Base-by-base conservation (phyloP, 1,140 invertebrate genomes). In the Parasteatoda tepidariorum region DNA sequence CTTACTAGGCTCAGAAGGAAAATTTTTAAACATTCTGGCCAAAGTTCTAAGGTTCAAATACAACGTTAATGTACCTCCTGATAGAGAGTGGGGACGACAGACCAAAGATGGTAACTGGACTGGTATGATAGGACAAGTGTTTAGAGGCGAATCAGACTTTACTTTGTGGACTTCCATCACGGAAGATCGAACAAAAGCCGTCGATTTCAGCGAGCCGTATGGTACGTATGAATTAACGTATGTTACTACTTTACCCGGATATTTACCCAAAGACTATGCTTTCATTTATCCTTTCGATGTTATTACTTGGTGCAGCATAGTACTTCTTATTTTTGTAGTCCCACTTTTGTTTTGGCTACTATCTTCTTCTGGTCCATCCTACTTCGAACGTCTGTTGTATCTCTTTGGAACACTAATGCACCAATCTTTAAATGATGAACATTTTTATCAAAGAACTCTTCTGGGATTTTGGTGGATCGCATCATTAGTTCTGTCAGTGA, bases 141-240 rank as follows among this genome's bases (percentile, higher is more conserved):
- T 57, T 5, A 18, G 55, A 2, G 55, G 55, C 11, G 48, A 57
- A 55, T 11, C 55, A 0, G 70, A 73, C 28, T 4, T 73, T 15
- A 18, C 48, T 6, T 33, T 57, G 55, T 13, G 26, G 7, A 24
- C 48, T 0, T 30, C 30, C 26, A 30, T 57, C 9, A 31, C 70
- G 0, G 48, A 73, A 59, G 4, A n/a, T 1, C 41, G 70, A 73
- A n/a, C n/a, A 11, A 57, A 13, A 2, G 70, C 30, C 4, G 30
- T 73, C 22, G 26, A 73, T 30, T 73, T 18, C 55, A 73, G 70
- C 13, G 41, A 57, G 3, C 70, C 70, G 15, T 73, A 73, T 11
- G 26, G 22, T 33, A 57, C 31, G n/a, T 6, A 54, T 18, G 30
- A 59, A 18, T 18, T 73, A 2, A 28, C 48, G 9, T 73, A 57